phyloP scores from a whole-genome alignment of 2,888 invertebrate genomes.

The Amphipyra tragopoginis region DNA sequence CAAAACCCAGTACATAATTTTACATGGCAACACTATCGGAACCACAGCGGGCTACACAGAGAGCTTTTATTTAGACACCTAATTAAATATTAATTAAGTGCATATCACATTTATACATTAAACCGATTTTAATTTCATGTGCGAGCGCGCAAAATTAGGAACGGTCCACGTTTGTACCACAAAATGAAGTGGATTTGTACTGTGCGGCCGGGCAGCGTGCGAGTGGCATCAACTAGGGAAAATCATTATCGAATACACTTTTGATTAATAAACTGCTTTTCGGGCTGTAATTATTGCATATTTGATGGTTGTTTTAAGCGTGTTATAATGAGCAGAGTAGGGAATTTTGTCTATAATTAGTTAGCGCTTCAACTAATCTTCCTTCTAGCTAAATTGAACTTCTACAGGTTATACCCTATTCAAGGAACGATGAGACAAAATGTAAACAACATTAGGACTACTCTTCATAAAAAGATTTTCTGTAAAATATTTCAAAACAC shows the following conservation, averaged over 20 bases:
- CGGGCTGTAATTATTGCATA: slow-evolving; percentile 45
- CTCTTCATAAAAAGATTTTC: too few relatives aligned
- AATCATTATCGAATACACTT: slow-evolving; percentile 85
- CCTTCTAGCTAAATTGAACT: too few relatives aligned
- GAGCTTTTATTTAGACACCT: slow-evolving; percentile 88
- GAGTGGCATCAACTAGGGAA: slow-evolving; percentile 72
- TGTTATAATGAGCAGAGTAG: neutral
- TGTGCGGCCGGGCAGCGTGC: slow-evolving; percentile 60
- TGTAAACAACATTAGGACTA: too few relatives aligned
- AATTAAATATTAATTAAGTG: slow-evolving; percentile 90
- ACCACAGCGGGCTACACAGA: slow-evolving; percentile 76
- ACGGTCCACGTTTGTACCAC: slow-evolving; percentile 82
- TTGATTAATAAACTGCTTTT: slow-evolving; percentile 70
- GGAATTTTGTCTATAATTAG: too few relatives aligned
- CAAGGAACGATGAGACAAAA: too few relatives aligned
- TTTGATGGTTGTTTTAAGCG: slow-evolving; percentile 33
- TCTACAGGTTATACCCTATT: neutral
- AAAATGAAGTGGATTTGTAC: slow-evolving; percentile 86
- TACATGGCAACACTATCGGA: slow-evolving; percentile 74
- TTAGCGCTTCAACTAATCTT: too few relatives aligned
- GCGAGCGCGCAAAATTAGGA: slow-evolving; percentile 88
- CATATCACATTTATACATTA: slow-evolving; percentile 88
- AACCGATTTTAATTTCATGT: slow-evolving; percentile 89
- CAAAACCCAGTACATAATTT: slow-evolving; percentile 68
- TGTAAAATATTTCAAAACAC: too few relatives aligned